Conservation (phyloP, 2,888 invertebrate genomes). For the Parnassius glacialis region DNA sequence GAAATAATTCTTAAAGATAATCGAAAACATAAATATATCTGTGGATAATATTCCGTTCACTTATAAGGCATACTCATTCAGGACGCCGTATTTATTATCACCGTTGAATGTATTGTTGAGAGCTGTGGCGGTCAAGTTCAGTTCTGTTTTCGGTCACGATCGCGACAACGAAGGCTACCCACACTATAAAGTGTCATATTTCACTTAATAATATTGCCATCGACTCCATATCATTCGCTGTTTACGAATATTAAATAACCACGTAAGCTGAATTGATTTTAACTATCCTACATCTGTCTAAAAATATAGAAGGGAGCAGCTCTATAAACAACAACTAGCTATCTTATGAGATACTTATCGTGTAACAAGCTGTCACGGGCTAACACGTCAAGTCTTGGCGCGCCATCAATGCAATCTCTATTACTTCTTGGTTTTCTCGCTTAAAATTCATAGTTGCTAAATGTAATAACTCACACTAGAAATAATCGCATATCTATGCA, state of each 20-base stretch:
- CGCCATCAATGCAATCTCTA: conserved; percentile 45
- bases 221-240: conserved; percentile 37
- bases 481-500: neutral
- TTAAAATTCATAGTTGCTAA: conserved; percentile 40
- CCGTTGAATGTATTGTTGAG: conserved; percentile 33
- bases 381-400: conserved; percentile 47
- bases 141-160: conserved; percentile 52
- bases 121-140: conserved; percentile 38
- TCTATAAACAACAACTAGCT: conserved; percentile 65
- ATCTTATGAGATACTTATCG: conserved; percentile 62
- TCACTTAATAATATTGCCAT: conserved; percentile 38
- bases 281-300: conserved; percentile 52
- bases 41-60: conserved; percentile 23
- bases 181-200: conserved; percentile 48
- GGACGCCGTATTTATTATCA: conserved; percentile 27
- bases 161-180: conserved; percentile 50
- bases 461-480: conserved; percentile 29
- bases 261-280: conserved; percentile 58
- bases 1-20: conserved; percentile 27
- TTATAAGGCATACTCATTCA: conserved; percentile 27
- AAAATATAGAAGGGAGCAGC: conserved; percentile 54
- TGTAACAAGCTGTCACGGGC: conserved; percentile 62
- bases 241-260: conserved; percentile 41
- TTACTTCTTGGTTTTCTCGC: conserved; percentile 43
- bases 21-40: conserved; percentile 25